phyloP scores from a whole-genome alignment of 2,888 invertebrate genomes.

The Torymus aiolomorphi region DNA sequence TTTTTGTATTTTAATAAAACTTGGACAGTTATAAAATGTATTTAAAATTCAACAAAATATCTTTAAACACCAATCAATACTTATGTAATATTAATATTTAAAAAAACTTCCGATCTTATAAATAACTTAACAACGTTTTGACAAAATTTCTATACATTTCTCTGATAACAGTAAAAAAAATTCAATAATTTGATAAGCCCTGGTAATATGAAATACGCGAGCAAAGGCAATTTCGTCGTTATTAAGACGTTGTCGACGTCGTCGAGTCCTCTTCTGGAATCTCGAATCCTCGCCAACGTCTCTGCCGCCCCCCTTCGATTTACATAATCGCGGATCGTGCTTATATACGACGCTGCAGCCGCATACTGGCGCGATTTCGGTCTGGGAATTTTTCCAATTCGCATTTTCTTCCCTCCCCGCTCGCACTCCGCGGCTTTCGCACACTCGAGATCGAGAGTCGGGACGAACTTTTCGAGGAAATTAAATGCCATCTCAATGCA shows the following conservation, averaged over 20 bases:
- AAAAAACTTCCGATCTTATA: no score
- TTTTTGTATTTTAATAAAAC: no score
- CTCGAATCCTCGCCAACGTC: neutral
- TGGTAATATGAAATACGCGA: neutral
- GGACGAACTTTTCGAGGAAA: no score
- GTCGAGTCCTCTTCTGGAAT: neutral
- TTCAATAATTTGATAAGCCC: no score
- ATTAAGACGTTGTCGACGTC: conserved; percentile 9
- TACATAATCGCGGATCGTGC: neutral
- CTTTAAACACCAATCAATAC: neutral
- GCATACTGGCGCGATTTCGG: neutral
- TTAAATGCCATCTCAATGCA: neutral
- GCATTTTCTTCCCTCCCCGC: neutral
- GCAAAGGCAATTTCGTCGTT: conserved; percentile 12
- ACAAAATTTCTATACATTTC: no score
- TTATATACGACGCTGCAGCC: neutral
- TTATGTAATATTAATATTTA: no score
- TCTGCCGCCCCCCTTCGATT: neutral
- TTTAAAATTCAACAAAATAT: neutral
- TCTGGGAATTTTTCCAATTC: conserved; percentile 10
- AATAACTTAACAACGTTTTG: no score
- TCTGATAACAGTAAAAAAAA: no score
- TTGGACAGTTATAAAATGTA: neutral
- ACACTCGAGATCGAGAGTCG: neutral
- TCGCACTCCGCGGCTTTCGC: neutral